phyloP scores from a whole-genome alignment of 2,113 vertebrate species.

The Lagopus muta region DNA sequence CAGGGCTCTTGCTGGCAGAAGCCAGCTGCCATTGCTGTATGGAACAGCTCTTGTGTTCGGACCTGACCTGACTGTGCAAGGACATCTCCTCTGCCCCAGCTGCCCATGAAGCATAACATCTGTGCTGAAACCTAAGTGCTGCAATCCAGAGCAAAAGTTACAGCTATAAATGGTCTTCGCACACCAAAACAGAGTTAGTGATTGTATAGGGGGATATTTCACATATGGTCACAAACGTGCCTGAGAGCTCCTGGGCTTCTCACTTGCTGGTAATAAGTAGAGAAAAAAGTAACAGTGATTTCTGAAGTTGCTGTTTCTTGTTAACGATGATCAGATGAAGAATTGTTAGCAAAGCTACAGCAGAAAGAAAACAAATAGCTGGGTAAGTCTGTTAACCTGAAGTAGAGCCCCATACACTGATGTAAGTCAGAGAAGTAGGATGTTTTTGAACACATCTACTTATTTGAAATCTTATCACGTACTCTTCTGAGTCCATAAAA shows the following conservation, averaged over 20 bases:
- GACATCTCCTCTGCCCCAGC: not conserved
- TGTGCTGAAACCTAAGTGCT: not conserved
- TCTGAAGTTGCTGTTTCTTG: not conserved
- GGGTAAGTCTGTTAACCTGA: not conserved
- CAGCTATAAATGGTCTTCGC: not conserved
- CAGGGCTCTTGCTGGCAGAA: not conserved
- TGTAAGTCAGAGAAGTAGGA: not conserved
- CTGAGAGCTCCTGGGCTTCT: not conserved
- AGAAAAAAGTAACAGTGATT: not conserved
- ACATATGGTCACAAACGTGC: rapidly evolving
- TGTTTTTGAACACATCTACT: not conserved
- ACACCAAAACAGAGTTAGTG: not conserved
- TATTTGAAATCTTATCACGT: not conserved
- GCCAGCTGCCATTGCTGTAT: not conserved
- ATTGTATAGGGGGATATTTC: not conserved
- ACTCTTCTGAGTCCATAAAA: not conserved
- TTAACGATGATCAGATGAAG: not conserved
- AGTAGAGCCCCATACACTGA: not conserved
- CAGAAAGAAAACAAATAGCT: not conserved
- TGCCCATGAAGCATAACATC: not conserved
- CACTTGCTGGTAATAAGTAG: not conserved
- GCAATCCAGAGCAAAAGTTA: not conserved
- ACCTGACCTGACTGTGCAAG: not conserved
- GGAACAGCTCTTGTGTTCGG: not conserved
- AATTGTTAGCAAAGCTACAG: not conserved